These are phyloP conservation scores for Hyles lineata DNA, from an alignment of 2,888 invertebrate species.

Conservation along the genomic window DNA sequence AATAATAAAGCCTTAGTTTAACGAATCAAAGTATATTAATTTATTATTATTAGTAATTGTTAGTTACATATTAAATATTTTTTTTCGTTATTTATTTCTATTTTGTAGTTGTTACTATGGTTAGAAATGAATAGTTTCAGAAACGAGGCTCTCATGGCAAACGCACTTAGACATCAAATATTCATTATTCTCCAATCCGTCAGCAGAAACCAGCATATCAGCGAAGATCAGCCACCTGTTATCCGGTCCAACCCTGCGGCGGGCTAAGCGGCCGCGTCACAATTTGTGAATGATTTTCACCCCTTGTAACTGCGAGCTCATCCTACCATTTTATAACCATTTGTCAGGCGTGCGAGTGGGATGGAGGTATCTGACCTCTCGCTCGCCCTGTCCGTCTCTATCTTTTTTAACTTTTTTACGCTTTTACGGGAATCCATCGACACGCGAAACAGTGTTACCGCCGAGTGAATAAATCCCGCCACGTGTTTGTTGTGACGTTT, in stretches of 20 bases:
- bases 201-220: not conserved
- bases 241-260: not conserved
- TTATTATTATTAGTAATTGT: too few species aligned
- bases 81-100: too few species aligned
- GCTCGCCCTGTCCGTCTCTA: constrained; percentile 34
- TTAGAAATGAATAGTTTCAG: too few species aligned
- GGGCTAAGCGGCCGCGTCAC: constrained; percentile 73
- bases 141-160: too few species aligned
- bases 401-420: constrained; percentile 76
- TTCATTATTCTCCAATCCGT: not conserved
- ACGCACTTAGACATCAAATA: too few species aligned
- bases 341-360: constrained; percentile 82
- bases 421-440: constrained; percentile 83
- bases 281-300: constrained; percentile 82
- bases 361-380: constrained; percentile 67
- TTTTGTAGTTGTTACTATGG: too few species aligned
- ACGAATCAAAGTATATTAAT: too few species aligned
- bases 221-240: constrained; percentile 23
- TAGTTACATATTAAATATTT: too few species aligned
- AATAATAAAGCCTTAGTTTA: too few species aligned
- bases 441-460: constrained; percentile 84
- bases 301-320: constrained; percentile 64
- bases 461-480: constrained; percentile 79
- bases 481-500: constrained; percentile 54
- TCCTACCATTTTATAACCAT: constrained; percentile 80